A percentile compares a stretch with the other conserved stretches of the same genome.
Conservation (phyloP, 2,888 invertebrate genomes). For the Agriopis aurantiaria region DNA sequence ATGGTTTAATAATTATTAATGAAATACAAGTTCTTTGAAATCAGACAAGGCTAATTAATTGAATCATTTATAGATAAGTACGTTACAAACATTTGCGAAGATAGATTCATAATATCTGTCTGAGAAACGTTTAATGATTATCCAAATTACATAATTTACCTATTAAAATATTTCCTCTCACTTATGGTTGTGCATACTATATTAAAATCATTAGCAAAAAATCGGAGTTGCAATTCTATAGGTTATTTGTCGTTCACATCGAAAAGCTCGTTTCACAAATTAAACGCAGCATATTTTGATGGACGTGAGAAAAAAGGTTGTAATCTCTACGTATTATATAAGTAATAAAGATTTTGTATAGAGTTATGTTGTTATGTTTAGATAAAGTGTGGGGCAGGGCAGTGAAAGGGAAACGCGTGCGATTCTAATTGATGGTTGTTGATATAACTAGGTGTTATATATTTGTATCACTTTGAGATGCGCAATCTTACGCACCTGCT, state of each 20-base stretch:
- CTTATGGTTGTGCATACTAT: constrained; percentile 4
- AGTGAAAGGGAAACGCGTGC: constrained; percentile 73
- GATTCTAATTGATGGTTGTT: constrained; percentile 65
- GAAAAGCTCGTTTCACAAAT: constrained; percentile 47
- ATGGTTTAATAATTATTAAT: constrained; percentile 6
- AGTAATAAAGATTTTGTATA: constrained; percentile 34
- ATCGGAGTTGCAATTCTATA: constrained; percentile 17
- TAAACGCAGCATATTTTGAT: constrained; percentile 49
- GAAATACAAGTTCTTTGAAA: constrained; percentile 9
- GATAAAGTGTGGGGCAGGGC: constrained; percentile 28
- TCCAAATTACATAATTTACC: constrained; percentile 20
- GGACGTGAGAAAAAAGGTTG: constrained; percentile 53
- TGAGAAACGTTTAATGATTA: constrained; percentile 9
- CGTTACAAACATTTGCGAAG: constrained; percentile 4
- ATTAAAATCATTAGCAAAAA: constrained; percentile 32
- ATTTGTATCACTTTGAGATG: constrained; percentile 76
- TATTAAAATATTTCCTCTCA: constrained; percentile 32
- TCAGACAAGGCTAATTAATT: constrained; percentile 10
- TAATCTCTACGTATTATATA: constrained; percentile 43
- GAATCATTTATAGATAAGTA: constrained; percentile 1
- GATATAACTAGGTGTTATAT: constrained; percentile 36
- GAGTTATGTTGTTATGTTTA: constrained; percentile 29
- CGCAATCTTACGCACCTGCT: constrained; percentile 61
- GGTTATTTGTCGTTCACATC: constrained; percentile 15
- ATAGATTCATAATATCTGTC: constrained; percentile 6